Base-by-base conservation (phyloP, 2,888 invertebrate genomes). In the Phaedon cochleariae region DNA sequence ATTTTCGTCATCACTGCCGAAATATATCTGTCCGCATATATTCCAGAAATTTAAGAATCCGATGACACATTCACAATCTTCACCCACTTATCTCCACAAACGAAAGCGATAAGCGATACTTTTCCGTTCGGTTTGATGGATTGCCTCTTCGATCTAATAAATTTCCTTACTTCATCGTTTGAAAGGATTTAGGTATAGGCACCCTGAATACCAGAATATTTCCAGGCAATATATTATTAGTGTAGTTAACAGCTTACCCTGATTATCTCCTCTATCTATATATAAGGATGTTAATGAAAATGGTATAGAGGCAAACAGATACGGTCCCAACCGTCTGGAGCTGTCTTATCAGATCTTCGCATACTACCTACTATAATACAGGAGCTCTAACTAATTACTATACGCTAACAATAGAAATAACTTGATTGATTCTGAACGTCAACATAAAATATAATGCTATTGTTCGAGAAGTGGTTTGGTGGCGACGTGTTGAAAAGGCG, bases 371-470 rank as follows among this genome's bases (percentile, higher is more conserved):
- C n/a, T n/a, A n/a, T n/a, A 74, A 73, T 62, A 76, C 77, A 72
- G 78, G 74, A 78, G 78, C 77, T 65, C 49, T 54, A 69, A 69
- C 75, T 77, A 78, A 79, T 79, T 79, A 76, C 73, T 72, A 60
- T 48, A 69, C 63, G 49, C 59, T 65, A 69, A 73, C 68, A 71
- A 71, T 68, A 69, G 69, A 71, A 69, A 62, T 60, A n/a, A 51
- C 57, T 61, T 74, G 74, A 74, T 74, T 71, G 76, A 80, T 80
- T 71, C 72, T 57, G 66, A 75, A 76, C 79, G 76, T 79, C 79
- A 78, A 63, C 70, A 73, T 78, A 78, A 79, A 78, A 78, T 78
- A 79, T 78, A 77, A 74, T 73, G 74, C 76, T 73, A 77, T 76
- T 76, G 70, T 72, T 72, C 66, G 69, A 54, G 68, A 68, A 64